These are phyloP conservation scores for Lasioglossum albipes DNA, from an alignment of 1,140 invertebrate species.

Conservation along the genomic window DNA sequence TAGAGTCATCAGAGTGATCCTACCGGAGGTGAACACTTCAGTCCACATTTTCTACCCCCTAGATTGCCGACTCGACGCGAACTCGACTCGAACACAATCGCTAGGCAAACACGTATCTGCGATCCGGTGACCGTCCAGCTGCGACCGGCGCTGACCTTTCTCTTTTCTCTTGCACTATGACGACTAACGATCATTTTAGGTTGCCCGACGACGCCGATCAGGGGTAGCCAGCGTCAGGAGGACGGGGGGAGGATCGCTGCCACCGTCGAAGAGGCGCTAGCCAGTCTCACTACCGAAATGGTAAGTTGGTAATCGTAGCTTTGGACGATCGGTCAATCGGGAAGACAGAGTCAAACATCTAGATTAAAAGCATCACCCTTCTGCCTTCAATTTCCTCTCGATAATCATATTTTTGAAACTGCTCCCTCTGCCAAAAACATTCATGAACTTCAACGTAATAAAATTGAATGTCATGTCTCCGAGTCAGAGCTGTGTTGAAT, in stretches of 20 bases:
- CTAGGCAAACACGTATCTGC: slow-evolving; percentile 30
- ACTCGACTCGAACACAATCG: slow-evolving; percentile 18
- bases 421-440: too few relatives aligned
- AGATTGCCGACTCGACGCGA: slow-evolving; percentile 22
- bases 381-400: too few relatives aligned
- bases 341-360: not conserved
- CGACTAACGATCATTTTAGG: slow-evolving; percentile 77
- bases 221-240: slow-evolving; percentile 71
- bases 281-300: slow-evolving; percentile 89
- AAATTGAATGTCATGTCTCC: too few relatives aligned
- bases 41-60: slow-evolving; percentile 2
- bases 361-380: not conserved
- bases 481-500: too few relatives aligned
- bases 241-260: slow-evolving; percentile 74
- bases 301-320: slow-evolving; percentile 80
- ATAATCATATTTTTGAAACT: too few relatives aligned
- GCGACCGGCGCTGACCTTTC: not conserved
- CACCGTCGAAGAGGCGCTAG: slow-evolving; percentile 85
- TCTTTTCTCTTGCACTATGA: slow-evolving; percentile 54
- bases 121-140: slow-evolving; percentile 9
- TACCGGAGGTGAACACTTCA: not conserved
- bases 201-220: slow-evolving; percentile 82
- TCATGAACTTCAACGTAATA: too few relatives aligned
- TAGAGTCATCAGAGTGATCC: not conserved
- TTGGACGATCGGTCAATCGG: slow-evolving; percentile 44